A percentile compares a stretch with the other conserved stretches of the same genome.
These are phyloP conservation scores for Pachyuromys duprasi DNA, from an alignment of 2,797 vertebrate species.

Conservation along the genomic window DNA sequence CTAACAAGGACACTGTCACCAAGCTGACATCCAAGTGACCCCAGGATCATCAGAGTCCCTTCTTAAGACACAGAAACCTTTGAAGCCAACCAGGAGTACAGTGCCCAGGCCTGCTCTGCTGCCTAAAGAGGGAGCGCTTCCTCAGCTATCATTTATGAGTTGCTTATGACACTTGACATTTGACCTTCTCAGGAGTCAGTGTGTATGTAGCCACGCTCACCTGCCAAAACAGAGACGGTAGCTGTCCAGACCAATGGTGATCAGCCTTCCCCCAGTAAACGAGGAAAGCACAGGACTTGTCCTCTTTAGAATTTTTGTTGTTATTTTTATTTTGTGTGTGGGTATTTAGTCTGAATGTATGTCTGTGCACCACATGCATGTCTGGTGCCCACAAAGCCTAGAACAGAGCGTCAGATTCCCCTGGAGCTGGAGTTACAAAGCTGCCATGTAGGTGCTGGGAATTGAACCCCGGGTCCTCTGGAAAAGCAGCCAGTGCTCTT, in stretches of 20 bases:
- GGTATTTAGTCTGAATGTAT: background rate
- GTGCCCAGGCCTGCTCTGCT: background rate
- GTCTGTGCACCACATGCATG: background rate
- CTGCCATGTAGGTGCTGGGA: background rate
- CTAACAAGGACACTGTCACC: rapidly evolving
- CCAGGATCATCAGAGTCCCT: background rate
- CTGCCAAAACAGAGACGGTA: rapidly evolving
- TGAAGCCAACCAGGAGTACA: background rate
- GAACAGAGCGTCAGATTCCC: background rate
- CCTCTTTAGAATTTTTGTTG: too few relatives aligned
- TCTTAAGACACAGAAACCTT: background rate
- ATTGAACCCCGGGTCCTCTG: background rate
- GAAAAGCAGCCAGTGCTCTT: background rate
- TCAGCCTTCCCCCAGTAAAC: too few relatives aligned
- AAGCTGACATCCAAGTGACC: background rate
- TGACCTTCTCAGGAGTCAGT: background rate
- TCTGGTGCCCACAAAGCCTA: background rate
- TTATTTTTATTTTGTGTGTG: background rate
- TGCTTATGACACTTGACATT: background rate
- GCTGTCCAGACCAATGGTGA: background rate
- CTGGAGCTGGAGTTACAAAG: background rate
- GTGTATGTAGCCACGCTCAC: rapidly evolving
- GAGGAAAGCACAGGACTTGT: rapidly evolving
- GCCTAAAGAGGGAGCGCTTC: background rate
- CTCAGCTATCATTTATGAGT: background rate